phyloP scores from a whole-genome alignment of 1,140 invertebrate species.

The Drosophila rhopaloa region DNA sequence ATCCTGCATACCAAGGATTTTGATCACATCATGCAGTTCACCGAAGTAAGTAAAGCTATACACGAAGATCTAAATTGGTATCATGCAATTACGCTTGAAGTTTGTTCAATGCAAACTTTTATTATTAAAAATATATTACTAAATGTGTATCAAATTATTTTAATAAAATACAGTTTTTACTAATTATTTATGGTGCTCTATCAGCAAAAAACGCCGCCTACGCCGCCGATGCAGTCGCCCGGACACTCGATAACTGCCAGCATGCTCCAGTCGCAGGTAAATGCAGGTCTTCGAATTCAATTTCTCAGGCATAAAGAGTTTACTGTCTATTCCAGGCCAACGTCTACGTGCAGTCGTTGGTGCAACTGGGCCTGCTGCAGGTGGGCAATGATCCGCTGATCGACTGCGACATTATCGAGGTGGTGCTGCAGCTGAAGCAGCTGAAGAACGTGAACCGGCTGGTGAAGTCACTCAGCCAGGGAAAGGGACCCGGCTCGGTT shows the following conservation, averaged over 20 bases:
- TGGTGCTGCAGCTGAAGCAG: slow-evolving; percentile 68
- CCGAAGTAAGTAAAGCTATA: slow-evolving; percentile 31
- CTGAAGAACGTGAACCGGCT: slow-evolving; percentile 60
- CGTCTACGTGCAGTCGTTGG: slow-evolving; percentile 74
- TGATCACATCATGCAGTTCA: slow-evolving; percentile 56
- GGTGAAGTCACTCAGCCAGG: slow-evolving; percentile 42
- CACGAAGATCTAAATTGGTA: too few relatives aligned
- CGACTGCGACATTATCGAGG: slow-evolving; percentile 75
- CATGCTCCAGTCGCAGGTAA: slow-evolving; percentile 75
- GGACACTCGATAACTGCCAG: slow-evolving; percentile 63
- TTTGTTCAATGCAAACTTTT: too few relatives aligned
- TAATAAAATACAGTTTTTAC: too few relatives aligned
- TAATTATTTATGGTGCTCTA: not conserved
- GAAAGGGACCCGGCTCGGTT: slow-evolving; percentile 29
- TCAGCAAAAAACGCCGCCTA: slow-evolving; percentile 36
- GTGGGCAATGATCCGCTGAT: slow-evolving; percentile 75
- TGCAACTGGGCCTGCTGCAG: slow-evolving; percentile 73
- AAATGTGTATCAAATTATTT: too few relatives aligned
- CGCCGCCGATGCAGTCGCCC: slow-evolving; percentile 49
- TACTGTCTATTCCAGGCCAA: slow-evolving; percentile 40
- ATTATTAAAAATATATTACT: too few relatives aligned
- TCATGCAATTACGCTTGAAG: too few relatives aligned
- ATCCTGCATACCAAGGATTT: slow-evolving; percentile 63
- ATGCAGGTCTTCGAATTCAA: too few relatives aligned
- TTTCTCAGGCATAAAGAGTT: not conserved